phyloP scores from a whole-genome alignment of 2,113 vertebrate genomes.

The Phaethon lepturus region DNA sequence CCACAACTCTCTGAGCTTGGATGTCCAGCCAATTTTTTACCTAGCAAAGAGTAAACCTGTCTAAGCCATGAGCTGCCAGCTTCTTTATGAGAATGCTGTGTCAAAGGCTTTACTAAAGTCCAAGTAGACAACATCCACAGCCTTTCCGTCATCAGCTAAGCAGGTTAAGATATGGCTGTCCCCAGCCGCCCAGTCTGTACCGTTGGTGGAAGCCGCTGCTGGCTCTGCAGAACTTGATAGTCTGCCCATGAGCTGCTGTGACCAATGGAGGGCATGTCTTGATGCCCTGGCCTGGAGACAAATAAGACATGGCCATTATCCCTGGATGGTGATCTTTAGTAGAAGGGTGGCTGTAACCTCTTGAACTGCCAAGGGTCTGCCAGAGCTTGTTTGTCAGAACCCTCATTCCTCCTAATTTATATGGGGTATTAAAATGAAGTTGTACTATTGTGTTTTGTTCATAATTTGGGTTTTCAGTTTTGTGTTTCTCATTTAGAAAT shows the following conservation, averaged over 20 bases:
- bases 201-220: neutral
- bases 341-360: neutral
- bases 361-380: neutral
- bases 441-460: neutral
- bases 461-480: neutral
- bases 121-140: too few species aligned
- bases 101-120: too few species aligned
- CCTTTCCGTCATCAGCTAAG: too few species aligned
- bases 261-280: neutral
- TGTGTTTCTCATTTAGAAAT: conserved; percentile 11
- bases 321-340: neutral
- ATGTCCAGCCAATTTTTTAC: too few species aligned
- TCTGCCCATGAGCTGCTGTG: neutral
- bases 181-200: neutral
- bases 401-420: neutral
- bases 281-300: neutral
- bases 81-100: too few species aligned
- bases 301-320: accelerated
- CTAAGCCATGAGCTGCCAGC: too few species aligned
- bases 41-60: too few species aligned
- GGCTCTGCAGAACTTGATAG: neutral
- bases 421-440: neutral
- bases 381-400: neutral
- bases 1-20: too few species aligned
- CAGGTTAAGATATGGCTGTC: neutral